Percentiles rank a stretch among this genome's conserved stretches.
Conservation (phyloP, 2,113 vertebrate genomes). For the Cyphomyrus discorhynchus region DNA sequence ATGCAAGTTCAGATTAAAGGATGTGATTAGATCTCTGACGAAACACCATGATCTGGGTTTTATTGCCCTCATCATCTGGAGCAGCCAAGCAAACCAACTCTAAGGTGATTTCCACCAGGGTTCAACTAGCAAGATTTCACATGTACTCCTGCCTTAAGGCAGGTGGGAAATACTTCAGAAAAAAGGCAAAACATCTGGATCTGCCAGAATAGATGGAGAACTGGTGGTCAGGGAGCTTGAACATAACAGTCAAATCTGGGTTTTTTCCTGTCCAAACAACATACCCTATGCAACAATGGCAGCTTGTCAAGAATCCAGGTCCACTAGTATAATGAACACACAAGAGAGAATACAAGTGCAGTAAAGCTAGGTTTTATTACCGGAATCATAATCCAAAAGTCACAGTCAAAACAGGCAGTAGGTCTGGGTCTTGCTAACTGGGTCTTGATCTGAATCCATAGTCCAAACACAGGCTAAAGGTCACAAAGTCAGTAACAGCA, state of each 20-base stretch:
- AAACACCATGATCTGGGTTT: not conserved
- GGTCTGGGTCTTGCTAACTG: not conserved
- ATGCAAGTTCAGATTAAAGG: not conserved
- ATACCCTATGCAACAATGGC: not conserved
- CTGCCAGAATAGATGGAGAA: not conserved
- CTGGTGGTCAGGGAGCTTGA: not conserved
- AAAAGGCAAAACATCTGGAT: not conserved
- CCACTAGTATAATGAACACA: not conserved
- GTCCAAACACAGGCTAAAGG: not conserved
- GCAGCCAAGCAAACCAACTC: not conserved
- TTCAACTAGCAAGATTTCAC: not conserved
- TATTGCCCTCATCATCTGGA: not conserved
- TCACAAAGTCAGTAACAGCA: not conserved
- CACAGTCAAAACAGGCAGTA: not conserved
- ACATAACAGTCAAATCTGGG: not conserved
- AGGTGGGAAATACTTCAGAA: not conserved
- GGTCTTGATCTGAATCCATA: not conserved
- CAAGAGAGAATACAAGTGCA: not conserved
- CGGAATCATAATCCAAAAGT: not conserved
- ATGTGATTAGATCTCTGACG: not conserved
- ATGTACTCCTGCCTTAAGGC: not conserved
- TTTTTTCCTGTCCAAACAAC: not conserved
- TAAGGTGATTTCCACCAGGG: not conserved
- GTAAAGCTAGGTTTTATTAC: not conserved
- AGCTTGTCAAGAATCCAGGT: not conserved